Conservation (phyloP, 1,140 invertebrate species). For the Drosophila tristis region DNA sequence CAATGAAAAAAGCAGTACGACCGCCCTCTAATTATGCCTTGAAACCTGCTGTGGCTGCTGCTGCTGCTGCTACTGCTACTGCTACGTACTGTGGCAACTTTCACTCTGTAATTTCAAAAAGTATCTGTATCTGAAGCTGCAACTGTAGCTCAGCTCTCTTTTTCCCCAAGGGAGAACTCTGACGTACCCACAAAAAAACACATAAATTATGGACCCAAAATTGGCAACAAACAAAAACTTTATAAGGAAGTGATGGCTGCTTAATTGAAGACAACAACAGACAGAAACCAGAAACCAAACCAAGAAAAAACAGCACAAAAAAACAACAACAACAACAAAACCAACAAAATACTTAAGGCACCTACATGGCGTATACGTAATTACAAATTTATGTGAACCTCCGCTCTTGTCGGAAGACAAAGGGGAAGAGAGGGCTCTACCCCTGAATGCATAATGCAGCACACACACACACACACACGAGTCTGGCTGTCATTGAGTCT, state of each 20-base stretch:
- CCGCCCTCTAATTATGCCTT: conserved; percentile 24
- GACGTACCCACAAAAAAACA: conserved; percentile 42
- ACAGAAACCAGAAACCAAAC: conserved; percentile 6
- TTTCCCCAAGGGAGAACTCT: conserved; percentile 59
- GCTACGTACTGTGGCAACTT: conserved; percentile 45
- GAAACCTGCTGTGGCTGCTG: conserved; percentile 23
- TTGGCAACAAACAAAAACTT: conserved; percentile 59
- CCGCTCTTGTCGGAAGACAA: conserved; percentile 13
- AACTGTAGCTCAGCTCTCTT: conserved; percentile 12
- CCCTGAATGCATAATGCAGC: conserved; percentile 57
- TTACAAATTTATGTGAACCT: conserved; percentile 78
- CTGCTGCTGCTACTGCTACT: conserved; percentile 6
- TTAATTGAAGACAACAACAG: conserved; percentile 61
- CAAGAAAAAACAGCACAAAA: too few species aligned
- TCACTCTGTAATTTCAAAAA: conserved; percentile 57
- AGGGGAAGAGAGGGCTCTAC: not conserved
- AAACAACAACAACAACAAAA: conserved; percentile 4
- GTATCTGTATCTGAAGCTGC: not conserved
- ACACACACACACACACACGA: conserved; percentile 51
- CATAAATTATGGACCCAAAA: conserved; percentile 71
- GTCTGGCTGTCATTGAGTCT: conserved; percentile 1
- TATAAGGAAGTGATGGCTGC: conserved; percentile 72
- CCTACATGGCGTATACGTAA: conserved; percentile 79
- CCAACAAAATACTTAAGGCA: conserved; percentile 17
- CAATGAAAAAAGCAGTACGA: conserved; percentile 11